Conservation (phyloP, 2,113 vertebrate species). For the Pongo pygmaeus region DNA sequence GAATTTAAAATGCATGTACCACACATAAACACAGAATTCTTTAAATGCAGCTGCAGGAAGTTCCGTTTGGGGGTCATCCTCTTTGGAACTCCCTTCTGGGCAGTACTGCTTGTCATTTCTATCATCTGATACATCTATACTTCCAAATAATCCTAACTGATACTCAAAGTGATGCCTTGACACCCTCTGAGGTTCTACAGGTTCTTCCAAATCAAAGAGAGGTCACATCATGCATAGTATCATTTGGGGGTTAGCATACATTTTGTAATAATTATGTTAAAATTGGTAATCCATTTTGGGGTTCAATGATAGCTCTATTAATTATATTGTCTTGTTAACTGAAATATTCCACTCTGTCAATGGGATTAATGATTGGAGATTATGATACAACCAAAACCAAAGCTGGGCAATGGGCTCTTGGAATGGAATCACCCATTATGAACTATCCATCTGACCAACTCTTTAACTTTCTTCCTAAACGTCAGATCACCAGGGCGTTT, state of each 20-base stretch:
- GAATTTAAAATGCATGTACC: neutral
- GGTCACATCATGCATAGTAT: neutral
- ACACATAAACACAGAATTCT: neutral
- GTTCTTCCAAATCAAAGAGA: slow-evolving; percentile 42
- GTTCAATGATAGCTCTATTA: neutral
- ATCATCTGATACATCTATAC: neutral
- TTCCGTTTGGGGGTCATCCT: neutral
- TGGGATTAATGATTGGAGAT: neutral
- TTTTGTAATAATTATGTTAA: slow-evolving; percentile 2
- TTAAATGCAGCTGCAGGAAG: neutral
- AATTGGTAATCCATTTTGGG: neutral
- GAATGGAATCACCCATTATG: neutral
- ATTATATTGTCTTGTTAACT: neutral
- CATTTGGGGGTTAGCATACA: neutral
- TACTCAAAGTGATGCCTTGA: neutral
- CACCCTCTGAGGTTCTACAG: neutral
- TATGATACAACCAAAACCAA: slow-evolving; percentile 19
- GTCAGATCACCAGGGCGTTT: neutral
- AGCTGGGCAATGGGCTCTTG: neutral
- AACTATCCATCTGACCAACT: neutral
- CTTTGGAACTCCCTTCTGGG: neutral
- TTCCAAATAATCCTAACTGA: neutral
- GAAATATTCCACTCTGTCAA: neutral
- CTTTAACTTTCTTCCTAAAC: neutral
- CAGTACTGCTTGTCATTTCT: neutral